phyloP scores from a whole-genome alignment of 1,140 invertebrate species.

The Phortica variegata region DNA sequence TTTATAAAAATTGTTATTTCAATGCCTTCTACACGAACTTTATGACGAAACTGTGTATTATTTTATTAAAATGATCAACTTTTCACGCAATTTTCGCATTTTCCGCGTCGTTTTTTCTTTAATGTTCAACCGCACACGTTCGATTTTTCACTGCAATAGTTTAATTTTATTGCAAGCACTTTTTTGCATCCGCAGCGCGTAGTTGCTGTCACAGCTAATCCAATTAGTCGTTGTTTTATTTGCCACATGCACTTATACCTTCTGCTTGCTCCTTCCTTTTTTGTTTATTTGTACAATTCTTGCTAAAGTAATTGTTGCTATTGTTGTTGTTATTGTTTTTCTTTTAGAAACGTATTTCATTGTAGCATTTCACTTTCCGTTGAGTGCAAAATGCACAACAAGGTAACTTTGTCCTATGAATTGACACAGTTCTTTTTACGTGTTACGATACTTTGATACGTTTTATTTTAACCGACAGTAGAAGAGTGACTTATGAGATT shows the following conservation, averaged over 20 bases:
- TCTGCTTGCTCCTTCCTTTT: constrained; percentile 12
- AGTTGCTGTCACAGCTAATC: constrained; percentile 39
- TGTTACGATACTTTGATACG: constrained; percentile 24
- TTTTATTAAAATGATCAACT: neutral
- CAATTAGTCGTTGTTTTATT: constrained; percentile 30
- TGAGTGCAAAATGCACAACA: constrained; percentile 28
- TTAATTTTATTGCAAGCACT: constrained; percentile 46
- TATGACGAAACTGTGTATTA: neutral
- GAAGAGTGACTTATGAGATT: constrained; percentile 28
- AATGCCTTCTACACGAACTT: neutral
- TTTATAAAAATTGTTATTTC: neutral
- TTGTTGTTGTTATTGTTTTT: neutral
- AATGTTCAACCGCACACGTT: constrained; percentile 40
- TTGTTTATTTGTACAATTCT: neutral
- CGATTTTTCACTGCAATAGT: constrained; percentile 49
- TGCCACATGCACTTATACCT: constrained; percentile 9
- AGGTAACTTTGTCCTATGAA: constrained; percentile 26
- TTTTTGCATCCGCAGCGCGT: no score
- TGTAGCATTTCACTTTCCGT: neutral
- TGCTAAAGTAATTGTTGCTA: neutral
- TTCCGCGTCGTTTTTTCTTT: constrained; percentile 12
- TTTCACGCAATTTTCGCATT: neutral
- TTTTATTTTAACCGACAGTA: no score
- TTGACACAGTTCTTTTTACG: constrained; percentile 40
- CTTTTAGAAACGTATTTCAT: neutral